These are phyloP conservation scores for Scolopax mira DNA, from an alignment of 2,113 vertebrate genomes.

Conservation along the genomic window DNA sequence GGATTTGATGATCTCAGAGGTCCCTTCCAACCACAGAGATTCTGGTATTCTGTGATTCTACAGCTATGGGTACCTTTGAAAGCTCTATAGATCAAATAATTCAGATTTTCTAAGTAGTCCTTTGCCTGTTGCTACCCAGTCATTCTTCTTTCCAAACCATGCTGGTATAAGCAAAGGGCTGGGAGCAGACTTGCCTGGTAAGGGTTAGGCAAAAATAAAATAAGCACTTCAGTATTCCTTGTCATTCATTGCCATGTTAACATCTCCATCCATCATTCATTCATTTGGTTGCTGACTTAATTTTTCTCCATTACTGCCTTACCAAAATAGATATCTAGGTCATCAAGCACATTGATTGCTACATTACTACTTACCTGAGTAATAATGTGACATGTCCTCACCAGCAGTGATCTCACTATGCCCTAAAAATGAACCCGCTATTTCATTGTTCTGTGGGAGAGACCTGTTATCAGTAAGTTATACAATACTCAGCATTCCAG, in stretches of 20 bases:
- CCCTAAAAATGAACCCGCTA: neutral
- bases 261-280: neutral
- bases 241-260: neutral
- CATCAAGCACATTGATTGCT: neutral
- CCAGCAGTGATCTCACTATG: neutral
- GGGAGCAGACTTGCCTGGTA: neutral
- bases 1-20: too few relatives aligned
- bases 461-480: neutral
- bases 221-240: neutral
- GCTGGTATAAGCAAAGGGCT: neutral
- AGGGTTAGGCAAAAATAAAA: neutral
- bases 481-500: neutral
- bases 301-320: neutral
- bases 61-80: neutral
- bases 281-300: neutral
- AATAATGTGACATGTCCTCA: neutral
- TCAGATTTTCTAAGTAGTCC: neutral
- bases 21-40: too few relatives aligned
- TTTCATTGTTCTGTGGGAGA: neutral
- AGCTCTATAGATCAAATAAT: neutral
- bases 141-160: neutral
- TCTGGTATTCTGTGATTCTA: too few relatives aligned
- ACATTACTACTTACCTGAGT: neutral
- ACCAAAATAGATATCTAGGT: neutral
- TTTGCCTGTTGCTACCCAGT: neutral